These are phyloP conservation scores for Pterostichus niger DNA, from an alignment of 2,888 invertebrate species.

Conservation along the genomic window DNA sequence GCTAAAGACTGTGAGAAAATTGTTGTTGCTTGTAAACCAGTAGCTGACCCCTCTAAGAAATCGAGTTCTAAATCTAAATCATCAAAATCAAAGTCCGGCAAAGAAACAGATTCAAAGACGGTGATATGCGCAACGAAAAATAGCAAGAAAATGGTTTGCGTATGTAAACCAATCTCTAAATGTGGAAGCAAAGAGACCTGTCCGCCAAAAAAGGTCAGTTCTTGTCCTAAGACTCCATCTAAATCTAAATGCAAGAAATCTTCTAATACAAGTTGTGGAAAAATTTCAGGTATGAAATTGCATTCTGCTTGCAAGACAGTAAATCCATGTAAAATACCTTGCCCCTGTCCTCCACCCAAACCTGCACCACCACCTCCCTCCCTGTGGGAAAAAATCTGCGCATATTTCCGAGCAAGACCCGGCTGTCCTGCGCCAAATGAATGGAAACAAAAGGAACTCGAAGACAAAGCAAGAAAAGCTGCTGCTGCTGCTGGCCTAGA, in stretches of 20 bases:
- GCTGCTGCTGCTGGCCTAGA: slow-evolving; percentile 73
- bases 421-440: slow-evolving; percentile 73
- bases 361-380: neutral
- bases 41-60: slow-evolving; percentile 15
- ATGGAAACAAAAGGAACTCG: slow-evolving; percentile 71
- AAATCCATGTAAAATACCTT: slow-evolving; percentile 20
- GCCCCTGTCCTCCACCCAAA: too few species aligned
- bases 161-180: slow-evolving; percentile 25
- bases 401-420: slow-evolving; percentile 74
- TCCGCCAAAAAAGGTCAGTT: slow-evolving; percentile 2
- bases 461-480: slow-evolving; percentile 72
- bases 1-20: neutral
- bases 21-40: neutral
- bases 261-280: neutral
- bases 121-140: too few species aligned
- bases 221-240: neutral
- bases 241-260: slow-evolving; percentile 15
- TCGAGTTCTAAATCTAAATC: neutral
- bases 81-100: too few species aligned
- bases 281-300: neutral
- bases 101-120: too few species aligned
- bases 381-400: slow-evolving; percentile 71
- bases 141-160: slow-evolving; percentile 18
- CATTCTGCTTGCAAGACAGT: neutral
- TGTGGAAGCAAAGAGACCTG: neutral